Conservation (phyloP, 2,113 vertebrate species). For the Ctenomys sociabilis region DNA sequence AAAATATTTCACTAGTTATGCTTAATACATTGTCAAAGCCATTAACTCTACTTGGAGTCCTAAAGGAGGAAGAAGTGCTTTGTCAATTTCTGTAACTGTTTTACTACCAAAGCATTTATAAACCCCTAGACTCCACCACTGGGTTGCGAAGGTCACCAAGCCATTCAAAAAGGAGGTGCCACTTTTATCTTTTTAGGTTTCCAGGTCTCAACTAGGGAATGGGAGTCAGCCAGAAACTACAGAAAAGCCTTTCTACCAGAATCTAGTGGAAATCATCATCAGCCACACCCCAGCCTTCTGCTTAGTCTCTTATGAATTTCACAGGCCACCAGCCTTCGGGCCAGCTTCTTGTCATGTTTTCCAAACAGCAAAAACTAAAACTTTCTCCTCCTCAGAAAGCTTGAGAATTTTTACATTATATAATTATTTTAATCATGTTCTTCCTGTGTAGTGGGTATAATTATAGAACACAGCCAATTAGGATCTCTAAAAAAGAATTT, state of each 20-base stretch:
- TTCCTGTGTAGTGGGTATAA: background rate
- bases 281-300: background rate
- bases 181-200: constrained; percentile 38
- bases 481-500: constrained; percentile 40
- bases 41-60: background rate
- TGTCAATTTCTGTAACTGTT: constrained; percentile 25
- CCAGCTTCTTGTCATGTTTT: constrained; percentile 35
- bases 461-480: constrained; percentile 49
- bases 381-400: background rate
- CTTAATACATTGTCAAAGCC: background rate
- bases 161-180: background rate
- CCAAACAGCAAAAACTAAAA: constrained; percentile 66
- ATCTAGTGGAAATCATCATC: constrained; percentile 60
- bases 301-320: constrained; percentile 52
- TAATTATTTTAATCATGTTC: constrained; percentile 53
- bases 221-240: background rate
- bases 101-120: background rate
- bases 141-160: background rate
- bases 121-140: background rate
- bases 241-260: constrained; percentile 21
- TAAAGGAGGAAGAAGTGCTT: background rate
- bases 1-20: constrained; percentile 44
- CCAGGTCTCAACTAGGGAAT: constrained; percentile 27
- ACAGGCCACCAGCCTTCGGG: background rate
- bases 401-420: constrained; percentile 50